These are phyloP conservation scores for Hypolimnas misippus DNA, from an alignment of 2,888 invertebrate species.

Conservation along the genomic window DNA sequence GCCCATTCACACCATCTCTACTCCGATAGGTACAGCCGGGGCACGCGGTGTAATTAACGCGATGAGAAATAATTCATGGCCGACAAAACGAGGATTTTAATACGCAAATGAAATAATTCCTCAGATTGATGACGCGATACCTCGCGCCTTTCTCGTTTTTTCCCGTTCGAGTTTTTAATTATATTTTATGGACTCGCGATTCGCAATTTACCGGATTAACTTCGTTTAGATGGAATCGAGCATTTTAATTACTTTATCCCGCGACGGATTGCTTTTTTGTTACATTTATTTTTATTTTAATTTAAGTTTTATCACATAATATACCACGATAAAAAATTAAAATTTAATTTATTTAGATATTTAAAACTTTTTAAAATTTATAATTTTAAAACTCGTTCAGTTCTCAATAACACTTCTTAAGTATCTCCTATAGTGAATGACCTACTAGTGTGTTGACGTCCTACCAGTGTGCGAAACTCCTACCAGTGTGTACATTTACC, in stretches of 20 bases:
- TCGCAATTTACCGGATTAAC: constrained; percentile 80
- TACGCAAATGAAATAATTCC: constrained; percentile 83
- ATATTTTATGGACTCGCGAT: constrained; percentile 79
- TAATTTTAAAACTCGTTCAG: too few relatives aligned
- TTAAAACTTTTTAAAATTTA: too few relatives aligned
- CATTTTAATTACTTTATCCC: constrained; percentile 50
- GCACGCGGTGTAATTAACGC: constrained; percentile 69
- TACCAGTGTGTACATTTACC: too few relatives aligned
- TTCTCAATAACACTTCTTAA: too few relatives aligned
- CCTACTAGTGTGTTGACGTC: too few relatives aligned
- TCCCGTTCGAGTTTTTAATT: constrained; percentile 80
- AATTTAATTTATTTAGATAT: too few relatives aligned
- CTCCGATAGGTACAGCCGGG: not conserved
- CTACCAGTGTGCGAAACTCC: too few relatives aligned
- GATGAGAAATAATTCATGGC: constrained; percentile 75
- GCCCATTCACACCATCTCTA: too few relatives aligned
- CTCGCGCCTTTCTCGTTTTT: constrained; percentile 60
- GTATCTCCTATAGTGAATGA: too few relatives aligned
- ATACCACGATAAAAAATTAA: not conserved
- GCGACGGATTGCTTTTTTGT: constrained; percentile 38
- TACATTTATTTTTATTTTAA: constrained; percentile 27
- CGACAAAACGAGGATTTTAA: constrained; percentile 82
- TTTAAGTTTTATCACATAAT: constrained; percentile 20
- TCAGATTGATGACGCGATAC: constrained; percentile 80
- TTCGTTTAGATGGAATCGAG: constrained; percentile 58